phyloP scores from a whole-genome alignment of 2,797 vertebrate species.

The Gymnothorax javanicus region DNA sequence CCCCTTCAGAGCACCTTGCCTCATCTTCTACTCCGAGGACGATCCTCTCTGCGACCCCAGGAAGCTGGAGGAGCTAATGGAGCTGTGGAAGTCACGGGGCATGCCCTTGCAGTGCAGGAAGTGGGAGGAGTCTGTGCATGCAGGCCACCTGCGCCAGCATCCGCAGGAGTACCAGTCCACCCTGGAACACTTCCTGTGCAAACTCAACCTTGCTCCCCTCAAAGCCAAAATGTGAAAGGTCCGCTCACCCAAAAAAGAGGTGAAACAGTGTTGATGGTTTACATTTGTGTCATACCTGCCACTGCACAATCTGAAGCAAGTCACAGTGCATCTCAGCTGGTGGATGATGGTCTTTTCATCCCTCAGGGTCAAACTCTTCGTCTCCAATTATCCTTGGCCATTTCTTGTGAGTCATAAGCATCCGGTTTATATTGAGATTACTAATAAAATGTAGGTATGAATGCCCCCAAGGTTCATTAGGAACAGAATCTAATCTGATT shows the following conservation, averaged over 20 bases:
- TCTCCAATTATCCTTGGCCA: no score
- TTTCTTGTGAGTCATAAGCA: no score
- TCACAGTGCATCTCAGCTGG: neutral
- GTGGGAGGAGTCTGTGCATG: slow-evolving; percentile 70
- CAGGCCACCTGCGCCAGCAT: slow-evolving; percentile 65
- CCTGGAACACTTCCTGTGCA: slow-evolving; percentile 62
- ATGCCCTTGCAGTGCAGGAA: slow-evolving; percentile 56
- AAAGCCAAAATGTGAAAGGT: slow-evolving; percentile 67
- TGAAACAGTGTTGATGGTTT: neutral
- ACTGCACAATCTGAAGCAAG: no score
- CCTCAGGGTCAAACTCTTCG: neutral
- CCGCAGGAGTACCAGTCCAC: slow-evolving; percentile 64
- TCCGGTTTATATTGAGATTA: no score
- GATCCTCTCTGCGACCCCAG: slow-evolving; percentile 61
- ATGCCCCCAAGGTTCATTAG: no score
- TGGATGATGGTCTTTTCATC: neutral
- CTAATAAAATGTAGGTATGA: no score
- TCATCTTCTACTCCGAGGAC: slow-evolving; percentile 71
- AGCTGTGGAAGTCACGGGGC: slow-evolving; percentile 52
- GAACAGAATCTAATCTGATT: no score
- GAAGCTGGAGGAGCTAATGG: slow-evolving; percentile 50
- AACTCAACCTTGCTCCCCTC: slow-evolving; percentile 53
- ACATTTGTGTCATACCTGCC: neutral
- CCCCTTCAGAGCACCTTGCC: slow-evolving; percentile 52
- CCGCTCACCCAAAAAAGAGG: neutral